These are phyloP conservation scores for Rhodophaea formosa DNA, from an alignment of 2,888 invertebrate genomes.

Conservation along the genomic window DNA sequence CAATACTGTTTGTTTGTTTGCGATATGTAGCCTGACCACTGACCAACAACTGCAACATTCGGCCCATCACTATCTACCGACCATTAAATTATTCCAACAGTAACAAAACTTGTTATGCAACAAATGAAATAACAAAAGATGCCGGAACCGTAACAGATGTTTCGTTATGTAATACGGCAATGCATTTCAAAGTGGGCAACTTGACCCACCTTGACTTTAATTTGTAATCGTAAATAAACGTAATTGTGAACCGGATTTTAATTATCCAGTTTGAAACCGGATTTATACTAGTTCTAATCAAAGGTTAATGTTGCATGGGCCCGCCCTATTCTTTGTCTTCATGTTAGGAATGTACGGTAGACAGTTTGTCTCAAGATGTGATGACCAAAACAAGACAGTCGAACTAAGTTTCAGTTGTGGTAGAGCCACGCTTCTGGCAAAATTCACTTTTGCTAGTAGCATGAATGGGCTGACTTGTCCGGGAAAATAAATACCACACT, in stretches of 20 bases:
- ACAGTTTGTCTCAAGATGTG: too few relatives aligned
- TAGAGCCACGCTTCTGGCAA: too few relatives aligned
- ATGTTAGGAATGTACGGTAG: too few relatives aligned
- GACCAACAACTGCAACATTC: too few relatives aligned
- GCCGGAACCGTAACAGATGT: slow-evolving; percentile 8
- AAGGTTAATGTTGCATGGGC: background rate
- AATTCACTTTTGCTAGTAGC: too few relatives aligned
- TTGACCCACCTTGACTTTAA: slow-evolving; percentile 11
- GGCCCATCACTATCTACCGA: too few relatives aligned
- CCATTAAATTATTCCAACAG: background rate
- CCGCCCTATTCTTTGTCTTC: background rate
- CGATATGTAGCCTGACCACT: background rate
- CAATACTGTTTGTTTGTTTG: background rate
- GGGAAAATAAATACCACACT: too few relatives aligned
- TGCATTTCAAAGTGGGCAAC: background rate
- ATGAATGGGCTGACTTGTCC: too few relatives aligned
- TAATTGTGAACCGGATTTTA: slow-evolving; percentile 6
- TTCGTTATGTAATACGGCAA: background rate
- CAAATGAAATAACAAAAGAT: background rate
- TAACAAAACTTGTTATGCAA: background rate
- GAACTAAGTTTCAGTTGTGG: too few relatives aligned
- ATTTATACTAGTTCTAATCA: background rate
- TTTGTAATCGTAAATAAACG: background rate
- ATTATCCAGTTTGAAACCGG: slow-evolving; percentile 6
- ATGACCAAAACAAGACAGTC: too few relatives aligned